A percentile compares a stretch with the other conserved stretches of the same genome.
These are phyloP conservation scores for Callocephalon fimbriatum DNA, from an alignment of 2,113 vertebrate genomes.

Conservation along the genomic window DNA sequence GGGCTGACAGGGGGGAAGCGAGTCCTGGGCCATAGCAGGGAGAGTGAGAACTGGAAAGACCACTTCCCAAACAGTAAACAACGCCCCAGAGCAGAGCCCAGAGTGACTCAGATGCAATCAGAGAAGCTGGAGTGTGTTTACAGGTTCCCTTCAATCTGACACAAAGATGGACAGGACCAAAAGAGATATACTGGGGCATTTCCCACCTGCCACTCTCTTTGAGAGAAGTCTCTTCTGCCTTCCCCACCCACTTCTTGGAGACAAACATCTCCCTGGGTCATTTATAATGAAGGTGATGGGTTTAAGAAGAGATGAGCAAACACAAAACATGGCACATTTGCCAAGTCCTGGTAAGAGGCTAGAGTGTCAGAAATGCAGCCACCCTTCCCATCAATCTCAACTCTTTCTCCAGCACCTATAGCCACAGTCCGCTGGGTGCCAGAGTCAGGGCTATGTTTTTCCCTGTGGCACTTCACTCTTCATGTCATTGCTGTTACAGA, in stretches of 20 bases:
- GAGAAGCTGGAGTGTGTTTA: conserved; percentile 5
- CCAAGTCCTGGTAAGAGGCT: neutral
- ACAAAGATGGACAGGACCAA: neutral
- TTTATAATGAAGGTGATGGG: neutral
- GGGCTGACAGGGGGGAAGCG: neutral
- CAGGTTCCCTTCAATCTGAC: neutral
- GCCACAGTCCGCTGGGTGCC: neutral
- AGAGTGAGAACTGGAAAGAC: conserved; percentile 32
- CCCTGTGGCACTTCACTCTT: neutral
- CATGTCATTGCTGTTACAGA: neutral
- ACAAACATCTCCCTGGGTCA: neutral
- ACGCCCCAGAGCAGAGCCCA: neutral
- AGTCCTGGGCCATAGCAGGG: neutral
- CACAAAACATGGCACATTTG: neutral
- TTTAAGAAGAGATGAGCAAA: neutral
- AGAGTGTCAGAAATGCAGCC: neutral
- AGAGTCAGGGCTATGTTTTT: neutral
- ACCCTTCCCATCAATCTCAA: neutral
- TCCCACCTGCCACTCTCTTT: neutral
- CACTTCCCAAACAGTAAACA: conserved; percentile 42
- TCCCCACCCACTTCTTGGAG: neutral
- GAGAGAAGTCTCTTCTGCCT: neutral
- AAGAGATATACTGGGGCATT: neutral
- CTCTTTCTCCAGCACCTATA: neutral
- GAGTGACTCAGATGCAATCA: neutral